Evolutionary conservation across 2,888 invertebrate species (phyloP), one percentile per base, ranked within the genome.

Genomic region (Melinopterus prodromus): DNA sequence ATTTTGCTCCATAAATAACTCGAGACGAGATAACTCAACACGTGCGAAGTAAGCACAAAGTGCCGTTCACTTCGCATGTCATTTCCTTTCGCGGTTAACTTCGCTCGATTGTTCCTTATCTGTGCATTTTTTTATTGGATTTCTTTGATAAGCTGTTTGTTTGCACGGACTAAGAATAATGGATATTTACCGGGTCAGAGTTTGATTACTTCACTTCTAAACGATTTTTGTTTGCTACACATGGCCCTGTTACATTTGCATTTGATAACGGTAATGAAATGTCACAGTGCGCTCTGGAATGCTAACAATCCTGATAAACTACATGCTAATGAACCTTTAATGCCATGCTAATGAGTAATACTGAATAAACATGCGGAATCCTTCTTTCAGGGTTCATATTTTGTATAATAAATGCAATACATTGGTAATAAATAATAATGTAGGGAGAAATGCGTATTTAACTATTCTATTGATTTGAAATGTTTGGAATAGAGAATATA

Each of bases 1-100:
- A 53, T 53, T 53, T 80, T 79, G 74, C 76, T 85, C 85, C 86
- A 87, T 86, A 86, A 86, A 87, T 87, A 86, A 85, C 85, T 84
- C 83, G 81, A 83, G 53, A 53, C 53, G 53, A 53, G 84, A 85
- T 84, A 85, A 85, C 82, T 83, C 82, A 80, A 85, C 83, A 84
- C 82, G 84, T 81, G 82, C 84, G 85, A 85, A 85, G 84, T 84
- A 84, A 75, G 84, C 79, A 14, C 70, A 74, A 38, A 80, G 71
- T 77, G 69, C 70, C 77, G 72, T 38, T 53, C 53, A 53, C 53
- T 53, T 53, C 26, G 26, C 26, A 26, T 26, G 26, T 26, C 26
- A 26, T 3, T 26, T 7, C 53, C 9, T 53, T 12, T 53, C 53
- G 53, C 12, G 5, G 53, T 9, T 53, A 53, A 53, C 53, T 53